Evolutionary conservation across 2,888 invertebrate genomes (phyloP).

Genomic region (Euphydryas editha): DNA sequence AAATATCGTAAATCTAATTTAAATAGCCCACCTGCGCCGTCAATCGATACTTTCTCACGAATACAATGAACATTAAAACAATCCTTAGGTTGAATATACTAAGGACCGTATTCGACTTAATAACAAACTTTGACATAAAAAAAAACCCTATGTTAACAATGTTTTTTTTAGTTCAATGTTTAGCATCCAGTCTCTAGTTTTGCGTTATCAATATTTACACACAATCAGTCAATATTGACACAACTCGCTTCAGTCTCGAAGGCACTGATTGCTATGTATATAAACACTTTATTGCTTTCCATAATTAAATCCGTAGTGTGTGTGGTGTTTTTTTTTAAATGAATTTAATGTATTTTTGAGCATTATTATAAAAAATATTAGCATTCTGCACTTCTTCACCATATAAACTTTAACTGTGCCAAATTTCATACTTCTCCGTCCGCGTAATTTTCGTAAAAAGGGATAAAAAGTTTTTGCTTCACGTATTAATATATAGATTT

Average conservation of each 20-base stretch:
- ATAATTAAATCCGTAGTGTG: slow-evolving; percentile 22
- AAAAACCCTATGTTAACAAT: slow-evolving; percentile 48
- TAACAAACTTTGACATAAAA: slow-evolving; percentile 41
- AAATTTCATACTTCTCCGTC: too few relatives aligned
- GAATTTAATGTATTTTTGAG: too few relatives aligned
- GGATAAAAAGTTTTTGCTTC: too few relatives aligned
- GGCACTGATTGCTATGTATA: slow-evolving; percentile 48
- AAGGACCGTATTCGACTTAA: slow-evolving; percentile 31
- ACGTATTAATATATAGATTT: too few relatives aligned
- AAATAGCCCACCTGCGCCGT: slow-evolving; percentile 62
- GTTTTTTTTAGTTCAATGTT: slow-evolving; percentile 65
- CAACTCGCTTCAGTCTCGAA: slow-evolving; percentile 53
- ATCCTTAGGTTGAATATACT: slow-evolving; percentile 25
- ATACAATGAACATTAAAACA: slow-evolving; percentile 36
- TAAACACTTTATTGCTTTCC: slow-evolving; percentile 47
- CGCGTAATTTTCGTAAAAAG: too few relatives aligned
- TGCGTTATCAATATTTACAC: slow-evolving; percentile 75
- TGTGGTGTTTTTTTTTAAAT: too few relatives aligned
- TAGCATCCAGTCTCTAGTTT: slow-evolving; percentile 72
- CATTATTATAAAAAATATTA: too few relatives aligned
- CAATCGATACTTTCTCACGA: slow-evolving; percentile 76
- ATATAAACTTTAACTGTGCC: too few relatives aligned
- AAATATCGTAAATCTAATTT: slow-evolving; percentile 79
- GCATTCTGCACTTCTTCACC: too few relatives aligned
- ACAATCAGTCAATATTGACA: slow-evolving; percentile 66